Percentiles rank a stretch among this genome's conserved stretches.
Conservation (phyloP, 2,888 invertebrate species). For the Nysson spinosus region DNA sequence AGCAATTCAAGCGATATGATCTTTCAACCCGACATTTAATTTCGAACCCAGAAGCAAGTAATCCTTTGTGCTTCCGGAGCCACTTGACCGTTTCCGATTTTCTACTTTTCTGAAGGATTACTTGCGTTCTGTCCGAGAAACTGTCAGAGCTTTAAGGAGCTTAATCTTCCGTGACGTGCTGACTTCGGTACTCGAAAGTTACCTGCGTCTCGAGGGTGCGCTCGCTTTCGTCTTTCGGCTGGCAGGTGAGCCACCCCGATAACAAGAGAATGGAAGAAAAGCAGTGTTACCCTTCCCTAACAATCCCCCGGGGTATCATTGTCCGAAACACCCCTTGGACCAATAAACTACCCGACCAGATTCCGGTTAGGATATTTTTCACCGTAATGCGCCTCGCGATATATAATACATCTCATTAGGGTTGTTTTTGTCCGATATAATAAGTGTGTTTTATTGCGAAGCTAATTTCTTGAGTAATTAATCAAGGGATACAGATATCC, state of each 20-base stretch:
- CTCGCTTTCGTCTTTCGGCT: conserved; percentile 52
- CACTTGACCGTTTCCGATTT: not conserved
- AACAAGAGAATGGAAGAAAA: conserved; percentile 53
- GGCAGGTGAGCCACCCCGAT: conserved; percentile 43
- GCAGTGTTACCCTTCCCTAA: conserved; percentile 18
- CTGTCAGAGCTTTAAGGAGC: conserved; percentile 36
- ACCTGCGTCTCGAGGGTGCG: conserved; percentile 58
- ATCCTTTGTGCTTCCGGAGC: not conserved
- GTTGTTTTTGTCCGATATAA: not conserved
- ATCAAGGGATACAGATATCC: too few species aligned
- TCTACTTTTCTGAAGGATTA: conserved; percentile 14
- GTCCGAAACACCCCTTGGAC: conserved; percentile 51
- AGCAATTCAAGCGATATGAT: too few species aligned
- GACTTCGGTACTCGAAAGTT: conserved; percentile 61
- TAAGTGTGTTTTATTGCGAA: too few species aligned
- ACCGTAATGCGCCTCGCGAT: conserved; percentile 10
- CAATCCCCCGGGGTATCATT: conserved; percentile 59
- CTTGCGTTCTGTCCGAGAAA: conserved; percentile 15
- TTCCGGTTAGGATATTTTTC: conserved; percentile 35
- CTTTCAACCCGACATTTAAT: too few species aligned
- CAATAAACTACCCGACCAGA: conserved; percentile 59
- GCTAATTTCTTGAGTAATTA: too few species aligned
- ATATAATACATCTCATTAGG: not conserved
- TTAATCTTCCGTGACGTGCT: conserved; percentile 69
- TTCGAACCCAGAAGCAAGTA: too few species aligned